Conservation (phyloP, 2,888 invertebrate genomes). For the Acrobeloides nanus region DNA sequence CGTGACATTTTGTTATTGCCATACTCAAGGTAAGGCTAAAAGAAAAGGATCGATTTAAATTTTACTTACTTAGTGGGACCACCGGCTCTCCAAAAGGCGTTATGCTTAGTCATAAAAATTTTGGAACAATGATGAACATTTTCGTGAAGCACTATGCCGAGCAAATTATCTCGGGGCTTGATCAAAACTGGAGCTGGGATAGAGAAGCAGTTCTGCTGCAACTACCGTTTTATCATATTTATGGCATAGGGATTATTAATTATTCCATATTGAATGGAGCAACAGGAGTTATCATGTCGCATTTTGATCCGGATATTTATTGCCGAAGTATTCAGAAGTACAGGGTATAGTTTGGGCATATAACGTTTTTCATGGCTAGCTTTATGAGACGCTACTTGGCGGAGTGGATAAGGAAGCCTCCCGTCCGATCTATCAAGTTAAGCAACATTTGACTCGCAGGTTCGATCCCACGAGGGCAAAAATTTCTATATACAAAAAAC, state of each 20-base stretch:
- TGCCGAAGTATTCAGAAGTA: conserved; percentile 35
- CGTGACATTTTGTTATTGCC: conserved; percentile 25
- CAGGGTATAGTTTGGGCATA: conserved; percentile 48
- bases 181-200: conserved; percentile 20
- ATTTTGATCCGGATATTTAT: conserved; percentile 41
- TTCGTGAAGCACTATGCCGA: conserved; percentile 8
- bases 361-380: too few species aligned
- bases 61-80: conserved; percentile 58
- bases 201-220: conserved; percentile 34
- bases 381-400: too few species aligned
- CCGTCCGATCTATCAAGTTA: too few species aligned
- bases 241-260: conserved; percentile 36
- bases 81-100: conserved; percentile 45
- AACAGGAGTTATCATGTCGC: conserved; percentile 38
- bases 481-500: too few species aligned
- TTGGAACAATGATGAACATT: conserved; percentile 32
- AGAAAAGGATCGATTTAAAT: conserved; percentile 54
- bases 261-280: conserved; percentile 24
- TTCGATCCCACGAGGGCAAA: too few species aligned
- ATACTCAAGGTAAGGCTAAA: conserved; percentile 25
- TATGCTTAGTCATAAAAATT: conserved; percentile 33
- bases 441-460: too few species aligned
- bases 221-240: conserved; percentile 51
- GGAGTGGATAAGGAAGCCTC: too few species aligned
- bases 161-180: conserved; percentile 9